phyloP scores from a whole-genome alignment of 2,113 vertebrate species.

The Accipiter virgatus region DNA sequence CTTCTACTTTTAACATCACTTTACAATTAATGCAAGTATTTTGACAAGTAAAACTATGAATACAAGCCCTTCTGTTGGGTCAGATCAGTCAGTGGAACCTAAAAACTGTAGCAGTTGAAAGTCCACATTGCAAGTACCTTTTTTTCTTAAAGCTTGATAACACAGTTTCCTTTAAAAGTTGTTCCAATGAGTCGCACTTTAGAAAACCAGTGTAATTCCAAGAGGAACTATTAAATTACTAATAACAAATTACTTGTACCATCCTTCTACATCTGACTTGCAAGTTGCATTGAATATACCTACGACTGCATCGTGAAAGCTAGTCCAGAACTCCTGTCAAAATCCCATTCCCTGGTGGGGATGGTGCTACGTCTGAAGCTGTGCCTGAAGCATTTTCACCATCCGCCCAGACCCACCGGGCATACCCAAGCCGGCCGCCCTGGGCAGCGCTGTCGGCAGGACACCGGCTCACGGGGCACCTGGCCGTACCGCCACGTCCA shows the following conservation, averaged over 20 bases:
- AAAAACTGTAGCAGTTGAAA: background rate
- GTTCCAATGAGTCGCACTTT: background rate
- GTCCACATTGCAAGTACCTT: background rate
- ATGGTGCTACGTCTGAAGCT: background rate
- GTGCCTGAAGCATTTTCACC: background rate
- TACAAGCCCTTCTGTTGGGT: background rate
- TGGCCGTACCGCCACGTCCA: background rate
- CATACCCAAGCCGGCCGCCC: rapidly evolving
- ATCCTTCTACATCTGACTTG: background rate
- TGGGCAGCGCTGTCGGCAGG: rapidly evolving
- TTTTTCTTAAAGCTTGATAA: background rate
- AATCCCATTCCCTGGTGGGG: background rate
- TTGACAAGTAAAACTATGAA: background rate
- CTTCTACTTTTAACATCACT: background rate
- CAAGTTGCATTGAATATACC: background rate
- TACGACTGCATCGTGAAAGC: background rate
- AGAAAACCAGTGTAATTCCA: background rate
- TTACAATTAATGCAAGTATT: background rate
- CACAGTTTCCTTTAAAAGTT: background rate
- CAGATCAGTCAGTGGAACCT: background rate
- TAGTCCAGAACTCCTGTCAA: background rate
- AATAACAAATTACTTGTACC: background rate
- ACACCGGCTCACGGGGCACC: background rate
- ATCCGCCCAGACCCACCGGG: background rate
- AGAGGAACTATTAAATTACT: background rate